Percentiles rank a stretch among this genome's conserved stretches.
phyloP scores from a whole-genome alignment of 1,140 invertebrate species.

The Danaus melanippus region DNA sequence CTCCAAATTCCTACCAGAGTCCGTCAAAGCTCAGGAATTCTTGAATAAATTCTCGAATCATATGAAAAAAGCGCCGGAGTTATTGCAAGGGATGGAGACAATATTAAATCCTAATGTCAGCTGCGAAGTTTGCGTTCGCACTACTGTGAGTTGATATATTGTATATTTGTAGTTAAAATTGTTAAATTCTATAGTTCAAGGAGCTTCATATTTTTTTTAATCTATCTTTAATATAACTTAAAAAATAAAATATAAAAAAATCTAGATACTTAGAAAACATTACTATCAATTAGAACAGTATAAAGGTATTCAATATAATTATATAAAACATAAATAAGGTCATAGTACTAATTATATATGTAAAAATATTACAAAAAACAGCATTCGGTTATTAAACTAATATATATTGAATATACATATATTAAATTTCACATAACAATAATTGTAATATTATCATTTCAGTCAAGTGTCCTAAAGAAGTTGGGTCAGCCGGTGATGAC shows the following conservation, averaged over 20 bases:
- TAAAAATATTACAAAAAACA: too few species aligned
- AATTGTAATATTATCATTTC: constrained; percentile 23
- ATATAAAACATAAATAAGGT: too few species aligned
- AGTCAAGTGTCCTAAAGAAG: constrained; percentile 90
- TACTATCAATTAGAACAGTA: too few species aligned
- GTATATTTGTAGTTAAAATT: constrained; percentile 8
- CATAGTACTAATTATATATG: too few species aligned
- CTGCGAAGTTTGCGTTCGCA: constrained; percentile 92
- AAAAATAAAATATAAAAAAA: too few species aligned
- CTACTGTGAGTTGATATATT: constrained; percentile 72
- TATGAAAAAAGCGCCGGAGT: constrained; percentile 82
- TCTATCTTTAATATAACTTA: background rate
- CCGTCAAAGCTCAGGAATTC: constrained; percentile 93
- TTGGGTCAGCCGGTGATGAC: constrained; percentile 94
- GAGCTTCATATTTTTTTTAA: constrained; percentile 7
- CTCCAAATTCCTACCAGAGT: constrained; percentile 88
- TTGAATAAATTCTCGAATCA: constrained; percentile 90
- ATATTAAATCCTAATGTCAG: constrained; percentile 90
- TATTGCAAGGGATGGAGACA: constrained; percentile 88
- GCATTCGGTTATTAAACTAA: too few species aligned
- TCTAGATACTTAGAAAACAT: too few species aligned
- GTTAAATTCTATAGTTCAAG: too few species aligned
- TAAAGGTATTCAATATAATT: too few species aligned
- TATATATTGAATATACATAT: too few species aligned
- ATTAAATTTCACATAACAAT: too few species aligned